Conservation (phyloP, 2,113 vertebrate species). For the Hystrix brachyura region DNA sequence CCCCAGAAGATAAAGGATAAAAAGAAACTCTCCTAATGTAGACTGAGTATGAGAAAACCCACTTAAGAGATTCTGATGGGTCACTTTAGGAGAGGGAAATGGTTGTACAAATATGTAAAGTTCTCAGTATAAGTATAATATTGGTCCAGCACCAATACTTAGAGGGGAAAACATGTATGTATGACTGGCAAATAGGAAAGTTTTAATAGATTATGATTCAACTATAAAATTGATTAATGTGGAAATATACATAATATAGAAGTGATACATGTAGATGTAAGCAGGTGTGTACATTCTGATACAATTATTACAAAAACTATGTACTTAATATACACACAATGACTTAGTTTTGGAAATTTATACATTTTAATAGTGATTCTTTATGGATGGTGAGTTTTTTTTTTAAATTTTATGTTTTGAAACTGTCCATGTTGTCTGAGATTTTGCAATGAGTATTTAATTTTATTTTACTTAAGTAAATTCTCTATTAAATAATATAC, state of each 20-base stretch:
- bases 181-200: background rate
- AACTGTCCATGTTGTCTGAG: background rate
- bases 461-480: background rate
- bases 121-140: background rate
- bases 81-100: background rate
- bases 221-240: background rate
- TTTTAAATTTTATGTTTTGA: conserved; percentile 8
- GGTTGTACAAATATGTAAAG: background rate
- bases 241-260: background rate
- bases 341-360: background rate
- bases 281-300: background rate
- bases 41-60: background rate
- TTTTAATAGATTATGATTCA: background rate
- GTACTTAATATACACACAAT: background rate
- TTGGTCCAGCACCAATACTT: background rate
- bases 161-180: background rate
- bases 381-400: background rate
- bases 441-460: background rate
- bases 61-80: background rate
- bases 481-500: background rate
- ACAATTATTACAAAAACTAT: background rate
- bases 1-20: background rate
- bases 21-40: background rate
- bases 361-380: background rate
- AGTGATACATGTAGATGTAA: background rate